Evolutionary conservation across 1,140 invertebrate species (phyloP), one percentile per base, ranked within the genome.

Genomic region (Danaus melanippus): DNA sequence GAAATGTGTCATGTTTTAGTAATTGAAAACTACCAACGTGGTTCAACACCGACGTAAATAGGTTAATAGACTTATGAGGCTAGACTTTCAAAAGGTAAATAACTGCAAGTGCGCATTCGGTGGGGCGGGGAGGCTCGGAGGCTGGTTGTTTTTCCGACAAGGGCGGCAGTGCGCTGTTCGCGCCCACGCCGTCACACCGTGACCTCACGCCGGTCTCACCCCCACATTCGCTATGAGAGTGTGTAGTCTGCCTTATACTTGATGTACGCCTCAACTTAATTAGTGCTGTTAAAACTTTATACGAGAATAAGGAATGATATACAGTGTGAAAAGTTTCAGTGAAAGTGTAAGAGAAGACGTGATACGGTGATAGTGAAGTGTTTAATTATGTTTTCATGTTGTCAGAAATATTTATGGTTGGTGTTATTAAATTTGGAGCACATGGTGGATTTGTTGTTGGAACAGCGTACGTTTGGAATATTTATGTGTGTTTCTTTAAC

Each of bases 51-150:
- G 7, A 32, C 56, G 52, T 58, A 67, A 72, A 65, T 67, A 67
- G 63, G 67, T 67, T 67, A 67, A 52, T 64, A 66, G 69, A 66
- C 64, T 56, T 66, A 65, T 68, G 73, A 68, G 71, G 58, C 48
- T 65, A 70, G 67, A 72, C 61, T 74, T 70, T 65, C 50, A 73
- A 74, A 71, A 68, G 70, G 64, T 56, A 52, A 69, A 64, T 66
- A 72, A 77, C 64, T 82, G 77, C 77, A 84, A 79, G 66, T 80
- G 81, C 81, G 81, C 79, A 82, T 74, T 75, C 59, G 63, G 68
- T 60, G 60, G 21, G 60, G 63, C 51, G 67, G 62, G 66, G 66
- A 66, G 70, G 70, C 66, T 70, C 68, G 70, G 82, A 83, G 78
- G 75, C 82, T 80, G 82, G 64, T 67, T 75, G 64, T 67, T 74